Percentiles rank a stretch among this genome's conserved stretches.
Conservation (phyloP, 2,888 invertebrate genomes). For the Sarcophaga rosellei region DNA sequence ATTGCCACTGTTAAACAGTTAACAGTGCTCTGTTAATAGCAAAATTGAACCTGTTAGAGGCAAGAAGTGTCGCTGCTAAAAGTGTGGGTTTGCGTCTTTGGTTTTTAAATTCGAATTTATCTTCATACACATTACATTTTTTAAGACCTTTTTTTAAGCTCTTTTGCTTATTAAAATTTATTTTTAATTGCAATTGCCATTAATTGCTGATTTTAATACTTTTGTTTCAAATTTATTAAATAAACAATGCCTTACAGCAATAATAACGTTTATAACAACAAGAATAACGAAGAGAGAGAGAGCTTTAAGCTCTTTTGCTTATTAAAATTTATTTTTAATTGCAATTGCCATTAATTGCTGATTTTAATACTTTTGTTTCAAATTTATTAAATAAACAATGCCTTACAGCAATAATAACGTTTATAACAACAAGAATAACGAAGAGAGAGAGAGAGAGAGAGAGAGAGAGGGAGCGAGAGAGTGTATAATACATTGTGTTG, state of each 20-base stretch:
- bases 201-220: not conserved
- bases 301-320: too few species aligned
- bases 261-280: not conserved
- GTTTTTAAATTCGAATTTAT: too few species aligned
- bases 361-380: not conserved
- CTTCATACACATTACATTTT: too few species aligned
- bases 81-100: too few species aligned
- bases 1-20: too few species aligned
- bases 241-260: not conserved
- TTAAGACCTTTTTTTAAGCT: too few species aligned
- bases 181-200: not conserved
- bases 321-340: not conserved
- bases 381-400: not conserved
- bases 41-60: too few species aligned
- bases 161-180: too few species aligned
- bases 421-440: not conserved
- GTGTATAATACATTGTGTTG: constrained; percentile 2
- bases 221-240: not conserved
- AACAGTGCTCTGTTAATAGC: too few species aligned
- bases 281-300: not conserved
- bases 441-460: not conserved
- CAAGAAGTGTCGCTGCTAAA: too few species aligned
- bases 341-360: not conserved
- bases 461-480: not conserved
- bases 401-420: not conserved